A percentile compares a stretch with the other conserved stretches of the same genome.
phyloP scores from a whole-genome alignment of 2,113 vertebrate species.

The Syrmaticus mikado region DNA sequence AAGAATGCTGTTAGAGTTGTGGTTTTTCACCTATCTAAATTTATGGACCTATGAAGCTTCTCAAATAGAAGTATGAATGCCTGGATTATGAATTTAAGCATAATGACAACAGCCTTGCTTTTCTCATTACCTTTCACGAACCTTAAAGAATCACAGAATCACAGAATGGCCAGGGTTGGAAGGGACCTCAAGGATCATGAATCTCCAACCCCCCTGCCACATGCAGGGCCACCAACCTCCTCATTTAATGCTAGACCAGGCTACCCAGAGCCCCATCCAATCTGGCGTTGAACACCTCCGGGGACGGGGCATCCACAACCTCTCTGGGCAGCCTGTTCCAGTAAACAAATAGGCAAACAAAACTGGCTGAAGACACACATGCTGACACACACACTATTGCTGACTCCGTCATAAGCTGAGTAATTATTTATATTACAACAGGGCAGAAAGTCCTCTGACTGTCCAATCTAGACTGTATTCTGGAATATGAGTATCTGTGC shows the following conservation, averaged over 20 bases:
- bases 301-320: too few species aligned
- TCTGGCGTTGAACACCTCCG: too few species aligned
- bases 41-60: background rate
- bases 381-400: constrained; percentile 32
- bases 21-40: constrained; percentile 15
- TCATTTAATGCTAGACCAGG: too few species aligned
- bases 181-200: too few species aligned
- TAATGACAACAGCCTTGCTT: constrained; percentile 46
- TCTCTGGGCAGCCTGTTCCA: too few species aligned
- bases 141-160: background rate
- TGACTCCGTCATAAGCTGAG: background rate
- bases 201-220: too few species aligned
- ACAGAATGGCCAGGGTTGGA: too few species aligned
- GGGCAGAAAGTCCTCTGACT: background rate
- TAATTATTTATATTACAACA: constrained; percentile 13
- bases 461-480: background rate
- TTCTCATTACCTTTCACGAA: constrained; percentile 41
- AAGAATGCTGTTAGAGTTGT: background rate
- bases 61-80: background rate
- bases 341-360: too few species aligned
- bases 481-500: background rate
- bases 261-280: too few species aligned
- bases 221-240: too few species aligned
- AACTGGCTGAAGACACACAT: constrained; percentile 10
- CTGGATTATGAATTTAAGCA: constrained; percentile 33